Percentiles rank a stretch among this genome's conserved stretches.
Conservation (phyloP, 2,113 vertebrate genomes). For the Lanius ludovicianus region DNA sequence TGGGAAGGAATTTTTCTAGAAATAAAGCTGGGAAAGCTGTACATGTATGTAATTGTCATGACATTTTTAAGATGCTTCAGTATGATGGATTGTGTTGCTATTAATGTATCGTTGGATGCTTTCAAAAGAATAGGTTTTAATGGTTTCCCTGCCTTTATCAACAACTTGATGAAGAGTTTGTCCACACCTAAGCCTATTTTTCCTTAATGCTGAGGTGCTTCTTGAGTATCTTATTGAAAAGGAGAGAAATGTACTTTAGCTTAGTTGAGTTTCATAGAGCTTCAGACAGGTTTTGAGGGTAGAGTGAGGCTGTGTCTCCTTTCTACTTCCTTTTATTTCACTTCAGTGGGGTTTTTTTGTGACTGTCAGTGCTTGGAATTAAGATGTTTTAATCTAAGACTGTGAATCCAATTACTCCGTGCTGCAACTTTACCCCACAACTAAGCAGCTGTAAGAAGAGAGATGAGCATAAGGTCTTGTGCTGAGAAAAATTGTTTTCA, state of each 20-base stretch:
- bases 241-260: neutral
- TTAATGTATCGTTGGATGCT: neutral
- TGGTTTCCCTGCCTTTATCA: neutral
- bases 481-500: neutral
- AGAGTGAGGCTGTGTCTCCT: neutral
- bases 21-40: neutral
- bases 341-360: rapidly evolving
- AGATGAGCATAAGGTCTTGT: neutral
- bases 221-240: neutral
- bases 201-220: neutral
- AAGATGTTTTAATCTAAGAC: neutral
- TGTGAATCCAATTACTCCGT: neutral
- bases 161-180: neutral
- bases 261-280: neutral
- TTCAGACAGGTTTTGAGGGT: neutral
- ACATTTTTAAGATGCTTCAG: neutral
- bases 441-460: neutral
- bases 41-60: neutral
- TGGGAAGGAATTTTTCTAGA: neutral
- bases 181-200: neutral
- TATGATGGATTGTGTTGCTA: neutral
- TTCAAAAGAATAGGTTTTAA: neutral
- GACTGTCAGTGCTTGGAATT: neutral
- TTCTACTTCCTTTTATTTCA: neutral
- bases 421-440: neutral